phyloP scores from a whole-genome alignment of 2,888 invertebrate genomes.

The Pecten maximus region DNA sequence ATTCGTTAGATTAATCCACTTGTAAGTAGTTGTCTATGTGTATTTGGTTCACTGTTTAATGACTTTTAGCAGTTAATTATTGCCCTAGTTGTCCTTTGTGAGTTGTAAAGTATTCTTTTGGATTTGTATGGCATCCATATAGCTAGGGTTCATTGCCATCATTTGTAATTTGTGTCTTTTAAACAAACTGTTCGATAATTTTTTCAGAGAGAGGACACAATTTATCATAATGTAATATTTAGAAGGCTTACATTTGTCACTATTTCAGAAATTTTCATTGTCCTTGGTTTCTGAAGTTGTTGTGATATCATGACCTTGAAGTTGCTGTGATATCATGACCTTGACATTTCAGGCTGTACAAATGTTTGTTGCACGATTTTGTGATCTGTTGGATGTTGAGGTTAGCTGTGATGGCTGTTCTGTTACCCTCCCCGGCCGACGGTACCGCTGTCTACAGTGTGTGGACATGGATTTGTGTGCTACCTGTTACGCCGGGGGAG shows the following conservation, averaged over 20 bases:
- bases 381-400: constrained; percentile 80
- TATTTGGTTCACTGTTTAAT: too few relatives aligned
- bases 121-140: too few relatives aligned
- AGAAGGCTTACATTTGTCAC: neutral
- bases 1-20: too few relatives aligned
- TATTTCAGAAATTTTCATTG: neutral
- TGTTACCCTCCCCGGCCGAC: constrained; percentile 78
- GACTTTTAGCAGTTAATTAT: too few relatives aligned
- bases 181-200: neutral
- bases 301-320: neutral
- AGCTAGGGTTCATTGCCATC: too few relatives aligned
- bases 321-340: too few relatives aligned
- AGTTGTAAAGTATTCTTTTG: too few relatives aligned
- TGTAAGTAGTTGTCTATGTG: too few relatives aligned
- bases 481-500: constrained; percentile 80
- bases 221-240: neutral
- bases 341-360: constrained; percentile 74
- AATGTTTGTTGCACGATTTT: constrained; percentile 81
- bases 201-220: neutral
- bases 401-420: constrained; percentile 81
- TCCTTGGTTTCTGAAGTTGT: neutral
- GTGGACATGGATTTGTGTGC: constrained; percentile 81
- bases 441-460: constrained; percentile 81
- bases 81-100: too few relatives aligned
- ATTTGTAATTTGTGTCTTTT: too few relatives aligned